Conservation (phyloP, 1,140 invertebrate genomes). For the Philopotamus ludificatus region DNA sequence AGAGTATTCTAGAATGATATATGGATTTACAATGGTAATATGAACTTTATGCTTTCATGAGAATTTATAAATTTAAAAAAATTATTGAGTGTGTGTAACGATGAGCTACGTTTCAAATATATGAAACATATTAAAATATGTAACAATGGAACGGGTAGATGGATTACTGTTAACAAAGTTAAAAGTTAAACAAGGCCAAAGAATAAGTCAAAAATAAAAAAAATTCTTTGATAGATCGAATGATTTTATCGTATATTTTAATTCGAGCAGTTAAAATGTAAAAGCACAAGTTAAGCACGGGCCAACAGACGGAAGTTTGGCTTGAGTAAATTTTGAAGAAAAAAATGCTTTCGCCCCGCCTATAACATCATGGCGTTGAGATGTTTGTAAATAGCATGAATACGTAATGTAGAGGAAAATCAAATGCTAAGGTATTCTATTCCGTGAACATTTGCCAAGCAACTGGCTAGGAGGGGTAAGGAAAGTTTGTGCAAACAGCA, state of each 20-base stretch:
- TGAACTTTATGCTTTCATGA: too few relatives aligned
- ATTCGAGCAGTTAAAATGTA: too few relatives aligned
- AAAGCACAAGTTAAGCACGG: too few relatives aligned
- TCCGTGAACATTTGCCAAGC: neutral
- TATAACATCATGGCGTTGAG: conserved; percentile 1
- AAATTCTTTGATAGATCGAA: too few relatives aligned
- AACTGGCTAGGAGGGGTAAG: neutral
- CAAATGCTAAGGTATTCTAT: conserved; percentile 4
- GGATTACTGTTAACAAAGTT: neutral
- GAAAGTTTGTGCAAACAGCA: conserved; percentile 8
- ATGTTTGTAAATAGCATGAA: conserved; percentile 21
- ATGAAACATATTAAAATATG: neutral
- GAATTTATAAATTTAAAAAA: too few relatives aligned
- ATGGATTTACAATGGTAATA: too few relatives aligned
- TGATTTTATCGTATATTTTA: too few relatives aligned
- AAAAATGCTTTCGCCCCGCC: conserved; percentile 6
- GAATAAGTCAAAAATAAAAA: too few relatives aligned
- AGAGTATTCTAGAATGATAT: too few relatives aligned
- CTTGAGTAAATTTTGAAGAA: conserved; percentile 19
- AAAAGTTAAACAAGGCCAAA: too few relatives aligned
- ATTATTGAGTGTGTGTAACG: neutral
- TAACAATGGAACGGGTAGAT: neutral
- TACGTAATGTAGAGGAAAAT: conserved; percentile 23
- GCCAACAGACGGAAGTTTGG: neutral
- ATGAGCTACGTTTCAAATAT: neutral